Evolutionary conservation across 37 sponge, comb jelly and placozoan genomes (phyloP).

Genomic region (Lycopodina hypogea): DNA sequence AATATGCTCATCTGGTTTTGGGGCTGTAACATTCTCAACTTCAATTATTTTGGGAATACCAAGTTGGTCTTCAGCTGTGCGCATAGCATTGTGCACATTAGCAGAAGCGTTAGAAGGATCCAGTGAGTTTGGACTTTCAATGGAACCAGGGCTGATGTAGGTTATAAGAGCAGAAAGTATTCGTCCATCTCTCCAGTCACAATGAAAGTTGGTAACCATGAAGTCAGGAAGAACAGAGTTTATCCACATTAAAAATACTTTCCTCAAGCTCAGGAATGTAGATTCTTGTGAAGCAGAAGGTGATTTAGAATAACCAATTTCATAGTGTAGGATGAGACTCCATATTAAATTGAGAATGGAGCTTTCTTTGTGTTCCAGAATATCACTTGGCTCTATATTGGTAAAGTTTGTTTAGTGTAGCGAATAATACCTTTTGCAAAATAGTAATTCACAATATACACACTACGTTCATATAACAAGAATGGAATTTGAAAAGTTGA

Average conservation of each 20-base stretch:
- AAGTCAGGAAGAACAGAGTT: constrained; percentile 39
- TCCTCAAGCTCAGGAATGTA: constrained; percentile 13
- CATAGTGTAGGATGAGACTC: constrained; percentile 62
- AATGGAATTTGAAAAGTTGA: too few relatives aligned
- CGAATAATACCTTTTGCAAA: too few relatives aligned
- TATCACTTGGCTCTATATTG: constrained; percentile 61
- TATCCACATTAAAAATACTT: constrained; percentile 55
- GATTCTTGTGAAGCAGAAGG: background rate
- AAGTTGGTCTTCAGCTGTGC: constrained; percentile 60
- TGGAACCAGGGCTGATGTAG: constrained; percentile 59
- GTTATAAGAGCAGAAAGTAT: constrained; percentile 57
- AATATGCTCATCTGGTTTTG: constrained; percentile 69
- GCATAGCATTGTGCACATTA: constrained; percentile 60
- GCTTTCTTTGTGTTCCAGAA: constrained; percentile 44
- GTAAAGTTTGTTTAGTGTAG: background rate
- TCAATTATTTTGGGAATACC: constrained; percentile 56
- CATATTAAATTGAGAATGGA: constrained; percentile 58
- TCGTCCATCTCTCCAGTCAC: constrained; percentile 69
- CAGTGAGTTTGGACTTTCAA: constrained; percentile 35
- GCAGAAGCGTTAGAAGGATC: constrained; percentile 25
- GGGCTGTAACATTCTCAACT: constrained; percentile 39
- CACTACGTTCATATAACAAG: too few relatives aligned
- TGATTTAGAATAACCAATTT: constrained; percentile 12
- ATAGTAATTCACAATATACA: too few relatives aligned
- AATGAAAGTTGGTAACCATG: constrained; percentile 46